phyloP scores from a whole-genome alignment of 2,888 invertebrate species.

The Villa cingulata region DNA sequence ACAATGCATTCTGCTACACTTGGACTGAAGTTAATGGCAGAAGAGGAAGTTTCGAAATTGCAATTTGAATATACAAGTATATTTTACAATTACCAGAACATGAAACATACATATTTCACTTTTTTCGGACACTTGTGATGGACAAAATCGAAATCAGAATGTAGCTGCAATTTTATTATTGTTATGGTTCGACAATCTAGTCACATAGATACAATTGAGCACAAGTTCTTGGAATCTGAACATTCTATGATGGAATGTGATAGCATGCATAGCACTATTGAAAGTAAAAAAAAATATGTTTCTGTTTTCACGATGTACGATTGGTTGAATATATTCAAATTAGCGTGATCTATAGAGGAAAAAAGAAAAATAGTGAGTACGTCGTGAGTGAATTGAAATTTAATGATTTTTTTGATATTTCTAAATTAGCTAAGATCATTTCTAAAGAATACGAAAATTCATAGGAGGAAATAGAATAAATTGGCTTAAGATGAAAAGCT shows the following conservation, averaged over 20 bases:
- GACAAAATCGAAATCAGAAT: slow-evolving; percentile 3
- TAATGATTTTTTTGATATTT: too few species aligned
- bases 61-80: slow-evolving; percentile 2
- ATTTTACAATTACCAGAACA: slow-evolving; percentile 1
- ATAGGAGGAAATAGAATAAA: too few species aligned
- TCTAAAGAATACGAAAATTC: too few species aligned
- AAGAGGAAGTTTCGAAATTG: slow-evolving; percentile 5
- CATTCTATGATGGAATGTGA: not conserved
- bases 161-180: slow-evolving; percentile 1
- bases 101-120: slow-evolving; percentile 1
- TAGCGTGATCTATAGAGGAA: too few species aligned
- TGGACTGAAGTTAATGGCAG: slow-evolving; percentile 1
- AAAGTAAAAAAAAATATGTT: not conserved
- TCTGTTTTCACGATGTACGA: not conserved
- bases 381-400: too few species aligned
- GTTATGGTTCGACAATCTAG: not conserved
- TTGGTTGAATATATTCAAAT: not conserved
- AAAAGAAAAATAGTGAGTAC: too few species aligned
- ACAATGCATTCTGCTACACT: slow-evolving; percentile 1
- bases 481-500: too few species aligned
- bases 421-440: too few species aligned
- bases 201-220: not conserved
- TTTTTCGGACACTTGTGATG: slow-evolving; percentile 6
- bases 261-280: not conserved
- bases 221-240: not conserved